These are phyloP conservation scores for Melinaea menophilus DNA, from an alignment of 2,888 invertebrate species.

Conservation along the genomic window DNA sequence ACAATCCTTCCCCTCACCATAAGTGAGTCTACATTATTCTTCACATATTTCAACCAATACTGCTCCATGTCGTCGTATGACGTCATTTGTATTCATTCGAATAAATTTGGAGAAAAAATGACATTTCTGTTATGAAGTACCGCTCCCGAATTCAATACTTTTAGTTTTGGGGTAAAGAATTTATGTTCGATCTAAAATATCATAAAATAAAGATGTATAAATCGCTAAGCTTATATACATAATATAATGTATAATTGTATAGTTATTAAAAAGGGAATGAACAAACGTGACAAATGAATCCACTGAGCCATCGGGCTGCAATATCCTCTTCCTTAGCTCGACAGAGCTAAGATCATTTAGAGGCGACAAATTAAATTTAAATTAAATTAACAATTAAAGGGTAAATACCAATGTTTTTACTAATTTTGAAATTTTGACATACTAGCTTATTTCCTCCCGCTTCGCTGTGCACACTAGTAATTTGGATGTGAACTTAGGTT, in stretches of 20 bases:
- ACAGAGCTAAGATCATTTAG: slow-evolving; percentile 28
- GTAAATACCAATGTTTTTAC: neutral
- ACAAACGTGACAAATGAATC: slow-evolving; percentile 60
- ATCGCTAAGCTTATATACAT: neutral
- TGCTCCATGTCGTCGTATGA: slow-evolving; percentile 45
- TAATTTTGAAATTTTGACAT: neutral
- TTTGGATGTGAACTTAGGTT: no score
- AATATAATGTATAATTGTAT: slow-evolving; percentile 1
- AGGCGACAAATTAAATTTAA: slow-evolving; percentile 15
- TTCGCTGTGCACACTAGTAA: no score
- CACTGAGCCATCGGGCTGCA: slow-evolving; percentile 59
- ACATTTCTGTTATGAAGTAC: slow-evolving; percentile 34
- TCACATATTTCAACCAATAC: slow-evolving; percentile 68
- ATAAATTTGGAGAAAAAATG: slow-evolving; percentile 26
- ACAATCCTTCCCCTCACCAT: slow-evolving; percentile 3
- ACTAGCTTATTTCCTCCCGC: no score
- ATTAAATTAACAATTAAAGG: neutral
- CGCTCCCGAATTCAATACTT: slow-evolving; percentile 32
- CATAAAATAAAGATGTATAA: no score
- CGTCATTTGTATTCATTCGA: slow-evolving; percentile 58
- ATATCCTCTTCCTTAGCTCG: slow-evolving; percentile 57
- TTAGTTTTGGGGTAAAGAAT: neutral
- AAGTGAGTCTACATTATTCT: slow-evolving; percentile 50
- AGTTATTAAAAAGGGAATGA: slow-evolving; percentile 33
- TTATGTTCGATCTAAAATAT: no score